phyloP scores from a whole-genome alignment of 2,888 invertebrate genomes.

The Omphaloscelis lunosa region DNA sequence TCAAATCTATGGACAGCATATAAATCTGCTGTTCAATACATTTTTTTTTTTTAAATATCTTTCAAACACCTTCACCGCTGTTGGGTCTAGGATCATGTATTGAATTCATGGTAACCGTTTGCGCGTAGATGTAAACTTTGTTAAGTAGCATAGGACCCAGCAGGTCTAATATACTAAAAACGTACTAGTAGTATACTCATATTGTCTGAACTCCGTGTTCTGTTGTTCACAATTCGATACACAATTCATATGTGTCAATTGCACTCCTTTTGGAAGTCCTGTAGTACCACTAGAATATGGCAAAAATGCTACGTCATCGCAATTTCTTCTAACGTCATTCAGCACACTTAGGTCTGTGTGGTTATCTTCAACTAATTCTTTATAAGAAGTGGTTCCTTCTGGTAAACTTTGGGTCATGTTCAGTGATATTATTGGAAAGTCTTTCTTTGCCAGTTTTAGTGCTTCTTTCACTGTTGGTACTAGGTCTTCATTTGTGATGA shows the following conservation, averaged over 20 bases:
- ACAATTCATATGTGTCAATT: conserved; percentile 91
- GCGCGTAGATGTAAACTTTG: not conserved
- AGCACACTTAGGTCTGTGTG: conserved; percentile 87
- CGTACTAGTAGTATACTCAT: conserved; percentile 78
- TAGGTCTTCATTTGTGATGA: conserved; percentile 91
- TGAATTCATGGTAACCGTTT: not conserved
- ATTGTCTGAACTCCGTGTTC: conserved; percentile 73
- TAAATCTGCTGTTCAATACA: no score
- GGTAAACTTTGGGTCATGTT: conserved; percentile 78
- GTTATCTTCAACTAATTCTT: conserved; percentile 88
- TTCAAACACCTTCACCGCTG: no score
- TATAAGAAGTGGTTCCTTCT: conserved; percentile 90
- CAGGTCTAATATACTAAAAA: not conserved
- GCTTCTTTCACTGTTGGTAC: conserved; percentile 86
- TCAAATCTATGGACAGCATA: no score
- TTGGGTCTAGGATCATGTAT: not conserved
- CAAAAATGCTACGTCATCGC: conserved; percentile 92
- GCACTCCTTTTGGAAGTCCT: conserved; percentile 94
- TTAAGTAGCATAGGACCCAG: not conserved
- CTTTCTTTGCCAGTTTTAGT: conserved; percentile 81
- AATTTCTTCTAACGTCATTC: conserved; percentile 78
- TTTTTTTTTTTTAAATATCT: no score
- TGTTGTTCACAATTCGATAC: conserved; percentile 87
- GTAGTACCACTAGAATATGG: conserved; percentile 97
- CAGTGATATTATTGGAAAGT: conserved; percentile 88